phyloP scores from a whole-genome alignment of 37 sponge, comb jelly and placozoan species.

The Hexactinellida sp. region DNA sequence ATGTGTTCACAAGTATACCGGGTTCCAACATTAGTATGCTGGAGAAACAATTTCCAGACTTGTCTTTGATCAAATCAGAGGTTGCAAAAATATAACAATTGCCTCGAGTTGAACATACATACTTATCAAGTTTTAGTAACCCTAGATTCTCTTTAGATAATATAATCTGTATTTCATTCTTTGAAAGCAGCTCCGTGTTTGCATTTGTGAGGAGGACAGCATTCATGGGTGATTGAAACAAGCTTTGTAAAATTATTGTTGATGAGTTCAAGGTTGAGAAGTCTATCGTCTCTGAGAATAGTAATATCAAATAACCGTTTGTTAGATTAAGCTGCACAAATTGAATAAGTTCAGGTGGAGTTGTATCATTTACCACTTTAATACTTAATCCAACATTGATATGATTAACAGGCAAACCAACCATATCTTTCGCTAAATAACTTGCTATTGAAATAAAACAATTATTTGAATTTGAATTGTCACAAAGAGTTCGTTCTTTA shows the following conservation, averaged over 20 bases:
- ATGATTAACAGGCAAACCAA: background rate
- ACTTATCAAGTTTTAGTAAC: conserved; percentile 35
- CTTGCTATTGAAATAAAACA: conserved; percentile 11
- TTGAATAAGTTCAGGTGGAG: conserved; percentile 38
- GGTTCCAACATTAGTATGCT: background rate
- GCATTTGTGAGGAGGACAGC: background rate
- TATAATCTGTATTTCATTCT: conserved; percentile 18
- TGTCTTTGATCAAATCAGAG: conserved; percentile 42
- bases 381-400: background rate
- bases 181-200: background rate
- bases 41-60: conserved; percentile 22
- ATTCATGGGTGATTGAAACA: background rate
- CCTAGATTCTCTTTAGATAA: conserved; percentile 41
- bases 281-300: conserved; percentile 58
- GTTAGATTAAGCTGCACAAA: conserved; percentile 55
- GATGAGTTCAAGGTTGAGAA: conserved; percentile 25
- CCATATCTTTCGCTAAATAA: background rate
- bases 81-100: conserved; percentile 69
- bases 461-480: background rate
- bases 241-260: background rate
- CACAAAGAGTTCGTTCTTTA: conserved; percentile 9
- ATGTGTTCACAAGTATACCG: conserved; percentile 33
- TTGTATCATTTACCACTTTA: conserved; percentile 23
- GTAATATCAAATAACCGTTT: conserved; percentile 38
- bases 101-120: conserved; percentile 43